A percentile compares a stretch with the other conserved stretches of the same genome.
phyloP scores from a whole-genome alignment of 1,140 invertebrate genomes.

The Panagrolaimus sp. region DNA sequence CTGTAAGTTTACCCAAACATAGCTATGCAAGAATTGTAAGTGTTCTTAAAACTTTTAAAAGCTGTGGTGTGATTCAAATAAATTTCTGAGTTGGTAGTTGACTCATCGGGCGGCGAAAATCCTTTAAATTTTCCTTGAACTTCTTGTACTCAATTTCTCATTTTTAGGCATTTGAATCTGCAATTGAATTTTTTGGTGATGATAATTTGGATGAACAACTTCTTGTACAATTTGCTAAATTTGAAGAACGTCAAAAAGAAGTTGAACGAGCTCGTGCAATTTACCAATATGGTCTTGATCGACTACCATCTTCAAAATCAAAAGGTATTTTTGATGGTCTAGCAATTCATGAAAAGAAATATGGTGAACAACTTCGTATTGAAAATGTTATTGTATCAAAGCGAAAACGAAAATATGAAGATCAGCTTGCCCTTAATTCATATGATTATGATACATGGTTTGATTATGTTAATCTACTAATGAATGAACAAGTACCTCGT shows the following conservation, averaged over 20 bases:
- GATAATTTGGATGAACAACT: conserved; percentile 87
- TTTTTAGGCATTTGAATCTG: conserved; percentile 76
- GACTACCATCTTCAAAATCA: conserved; percentile 83
- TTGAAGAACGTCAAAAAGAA: conserved; percentile 97
- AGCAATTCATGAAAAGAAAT: conserved; percentile 98
- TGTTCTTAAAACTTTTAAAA: too few relatives aligned
- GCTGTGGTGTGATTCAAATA: too few relatives aligned
- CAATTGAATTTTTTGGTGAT: conserved; percentile 94
- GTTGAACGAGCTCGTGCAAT: conserved; percentile 91
- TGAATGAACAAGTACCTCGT: conserved; percentile 74
- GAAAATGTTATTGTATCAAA: conserved; percentile 97
- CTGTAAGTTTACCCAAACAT: too few relatives aligned
- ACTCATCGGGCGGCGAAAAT: too few relatives aligned
- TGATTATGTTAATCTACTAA: conserved; percentile 87
- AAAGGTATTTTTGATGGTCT: conserved; percentile 95
- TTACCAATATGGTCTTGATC: conserved; percentile 93
- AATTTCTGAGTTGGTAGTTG: too few relatives aligned
- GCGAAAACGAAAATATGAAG: conserved; percentile 90
- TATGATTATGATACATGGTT: conserved; percentile 99
- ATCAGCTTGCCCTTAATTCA: conserved; percentile 66
- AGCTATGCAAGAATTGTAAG: too few relatives aligned
- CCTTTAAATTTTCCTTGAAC: too few relatives aligned
- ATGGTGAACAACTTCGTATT: conserved; percentile 88
- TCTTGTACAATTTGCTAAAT: conserved; percentile 93
- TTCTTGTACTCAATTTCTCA: too few relatives aligned